These are phyloP conservation scores for pig (Sus scrofa) DNA, from an alignment of 2,113 vertebrate species.

Conservation along the genomic window T2T-Sscrofa CM000812.6:106408501-106409000, in stretches of 20 bases:
- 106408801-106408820: not conserved
- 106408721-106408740: not conserved
- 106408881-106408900: no score
- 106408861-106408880: no score
- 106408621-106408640: not conserved
- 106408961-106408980: no score
- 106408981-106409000: no score
- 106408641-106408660: not conserved
- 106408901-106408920: no score
- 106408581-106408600: not conserved
- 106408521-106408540: slow-evolving; percentile 46
- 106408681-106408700: not conserved
- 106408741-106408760: not conserved
- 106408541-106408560: not conserved
- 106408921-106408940: no score
- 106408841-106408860: no score
- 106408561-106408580: not conserved
- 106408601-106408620: not conserved
- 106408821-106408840: no score
- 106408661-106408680: not conserved
- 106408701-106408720: not conserved
- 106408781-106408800: slow-evolving; percentile 27
- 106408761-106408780: not conserved
- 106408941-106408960: no score
- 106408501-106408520: not conserved